Percentiles rank a stretch among this genome's conserved stretches.
Evolutionary conservation across 2,888 invertebrate genomes (phyloP).

Genomic region (Brassicogethes aeneus): DNA sequence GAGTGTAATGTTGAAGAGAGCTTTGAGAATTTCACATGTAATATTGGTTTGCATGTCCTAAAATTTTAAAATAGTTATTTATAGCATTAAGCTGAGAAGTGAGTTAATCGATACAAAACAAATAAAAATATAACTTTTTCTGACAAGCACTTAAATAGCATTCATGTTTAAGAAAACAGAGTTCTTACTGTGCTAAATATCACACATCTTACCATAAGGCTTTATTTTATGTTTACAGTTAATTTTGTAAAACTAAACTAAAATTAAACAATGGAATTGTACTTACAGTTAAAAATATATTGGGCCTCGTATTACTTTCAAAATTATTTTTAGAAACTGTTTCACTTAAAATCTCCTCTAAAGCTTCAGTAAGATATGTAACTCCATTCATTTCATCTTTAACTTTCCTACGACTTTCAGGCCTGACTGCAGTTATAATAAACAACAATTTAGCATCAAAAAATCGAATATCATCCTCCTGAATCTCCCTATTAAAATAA

Average conservation of each 20-base stretch:
- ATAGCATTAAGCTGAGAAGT: background rate
- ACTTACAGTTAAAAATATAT: background rate
- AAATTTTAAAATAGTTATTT: conserved; percentile 12
- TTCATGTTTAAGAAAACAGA: too few relatives aligned
- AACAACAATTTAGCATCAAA: conserved; percentile 86
- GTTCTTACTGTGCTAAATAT: background rate
- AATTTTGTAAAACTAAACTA: too few relatives aligned
- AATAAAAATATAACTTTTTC: too few relatives aligned
- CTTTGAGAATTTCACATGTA: conserved; percentile 66
- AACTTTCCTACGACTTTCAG: conserved; percentile 55
- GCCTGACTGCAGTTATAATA: conserved; percentile 75
- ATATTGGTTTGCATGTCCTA: conserved; percentile 55
- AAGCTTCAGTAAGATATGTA: conserved; percentile 55
- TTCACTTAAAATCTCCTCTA: conserved; percentile 54
- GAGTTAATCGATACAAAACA: too few relatives aligned
- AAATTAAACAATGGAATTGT: background rate
- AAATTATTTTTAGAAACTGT: conserved; percentile 18
- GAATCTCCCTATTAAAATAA: conserved; percentile 44
- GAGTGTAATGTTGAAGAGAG: conserved; percentile 67
- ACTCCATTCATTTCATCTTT: conserved; percentile 62
- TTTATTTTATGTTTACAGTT: too few relatives aligned
- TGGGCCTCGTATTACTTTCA: conserved; percentile 1
- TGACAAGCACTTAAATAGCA: too few relatives aligned
- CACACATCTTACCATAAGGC: background rate
- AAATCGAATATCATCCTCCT: conserved; percentile 64